A percentile compares a stretch with the other conserved stretches of the same genome.
Conservation (phyloP, 2,797 vertebrate genomes). For the Typhlichthys subterraneus region DNA sequence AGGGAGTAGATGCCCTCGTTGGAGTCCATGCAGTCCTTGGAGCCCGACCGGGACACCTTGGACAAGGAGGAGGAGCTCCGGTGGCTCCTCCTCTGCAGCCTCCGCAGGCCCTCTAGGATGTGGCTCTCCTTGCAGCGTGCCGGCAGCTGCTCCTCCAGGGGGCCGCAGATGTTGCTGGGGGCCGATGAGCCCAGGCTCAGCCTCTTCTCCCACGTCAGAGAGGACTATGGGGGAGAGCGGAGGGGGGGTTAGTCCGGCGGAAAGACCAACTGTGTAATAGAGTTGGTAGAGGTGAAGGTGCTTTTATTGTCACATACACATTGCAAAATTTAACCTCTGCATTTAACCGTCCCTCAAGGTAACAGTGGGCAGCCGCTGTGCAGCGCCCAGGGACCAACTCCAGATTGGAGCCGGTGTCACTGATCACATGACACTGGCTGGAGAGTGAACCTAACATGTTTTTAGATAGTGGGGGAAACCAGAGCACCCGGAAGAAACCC, state of each 20-base stretch:
- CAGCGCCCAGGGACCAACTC: too few relatives aligned
- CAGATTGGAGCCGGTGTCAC: too few relatives aligned
- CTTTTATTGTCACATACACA: too few relatives aligned
- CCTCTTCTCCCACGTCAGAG: conserved; percentile 88
- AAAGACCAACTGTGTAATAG: background rate
- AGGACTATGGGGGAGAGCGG: conserved; percentile 68
- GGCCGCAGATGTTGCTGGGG: conserved; percentile 83
- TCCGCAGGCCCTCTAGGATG: conserved; percentile 88
- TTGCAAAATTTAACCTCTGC: too few relatives aligned
- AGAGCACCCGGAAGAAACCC: too few relatives aligned
- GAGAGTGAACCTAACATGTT: too few relatives aligned
- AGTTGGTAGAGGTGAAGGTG: too few relatives aligned
- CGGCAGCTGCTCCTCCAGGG: conserved; percentile 84
- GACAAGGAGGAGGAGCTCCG: conserved; percentile 80
- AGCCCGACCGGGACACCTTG: conserved; percentile 84
- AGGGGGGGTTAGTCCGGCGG: conserved; percentile 9
- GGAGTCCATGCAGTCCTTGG: conserved; percentile 95
- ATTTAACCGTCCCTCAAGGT: too few relatives aligned
- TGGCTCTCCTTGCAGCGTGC: conserved; percentile 88
- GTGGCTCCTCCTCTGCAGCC: conserved; percentile 84
- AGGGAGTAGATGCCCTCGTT: conserved; percentile 96
- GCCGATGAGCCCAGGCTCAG: conserved; percentile 85
- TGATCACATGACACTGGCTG: too few relatives aligned
- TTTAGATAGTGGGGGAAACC: too few relatives aligned
- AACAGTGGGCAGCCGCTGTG: too few relatives aligned